phyloP scores from a whole-genome alignment of 2,888 invertebrate species.

The Hemistola chrysoprasaria region DNA sequence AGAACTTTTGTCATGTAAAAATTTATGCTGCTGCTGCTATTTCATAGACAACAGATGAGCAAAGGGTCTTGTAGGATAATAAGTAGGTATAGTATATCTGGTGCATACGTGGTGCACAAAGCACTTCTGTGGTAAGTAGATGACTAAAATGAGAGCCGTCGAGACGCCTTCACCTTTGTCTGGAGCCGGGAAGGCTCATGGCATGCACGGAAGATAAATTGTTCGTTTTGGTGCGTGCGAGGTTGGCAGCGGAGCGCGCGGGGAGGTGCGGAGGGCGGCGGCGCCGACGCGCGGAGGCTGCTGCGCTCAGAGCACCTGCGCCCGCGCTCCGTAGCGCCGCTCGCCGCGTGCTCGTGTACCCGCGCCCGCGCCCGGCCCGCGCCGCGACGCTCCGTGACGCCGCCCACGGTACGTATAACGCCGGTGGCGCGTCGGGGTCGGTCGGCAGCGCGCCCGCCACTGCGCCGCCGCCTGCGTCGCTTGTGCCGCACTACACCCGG shows the following conservation, averaged over 20 bases:
- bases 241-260: conserved; percentile 60
- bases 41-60: too few species aligned
- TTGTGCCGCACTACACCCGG: conserved; percentile 63
- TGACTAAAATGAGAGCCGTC: conserved; percentile 13
- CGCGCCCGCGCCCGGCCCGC: conserved; percentile 67
- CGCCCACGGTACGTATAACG: conserved; percentile 74
- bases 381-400: conserved; percentile 74
- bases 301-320: conserved; percentile 88
- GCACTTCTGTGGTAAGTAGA: too few species aligned
- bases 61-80: too few species aligned
- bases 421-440: conserved; percentile 77
- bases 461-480: conserved; percentile 61
- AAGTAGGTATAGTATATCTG: too few species aligned
- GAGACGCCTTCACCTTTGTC: conserved; percentile 61
- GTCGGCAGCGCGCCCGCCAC: conserved; percentile 77
- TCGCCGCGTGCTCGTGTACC: conserved; percentile 75
- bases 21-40: too few species aligned
- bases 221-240: conserved; percentile 78
- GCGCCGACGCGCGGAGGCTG: conserved; percentile 83
- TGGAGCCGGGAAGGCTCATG: conserved; percentile 60
- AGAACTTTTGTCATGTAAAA: too few species aligned
- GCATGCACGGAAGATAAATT: conserved; percentile 79
- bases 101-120: too few species aligned
- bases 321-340: conserved; percentile 83
- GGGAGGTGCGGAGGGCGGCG: conserved; percentile 79